Base-by-base conservation (phyloP, 2,888 invertebrate species). In the Nymphalis polychloros region DNA sequence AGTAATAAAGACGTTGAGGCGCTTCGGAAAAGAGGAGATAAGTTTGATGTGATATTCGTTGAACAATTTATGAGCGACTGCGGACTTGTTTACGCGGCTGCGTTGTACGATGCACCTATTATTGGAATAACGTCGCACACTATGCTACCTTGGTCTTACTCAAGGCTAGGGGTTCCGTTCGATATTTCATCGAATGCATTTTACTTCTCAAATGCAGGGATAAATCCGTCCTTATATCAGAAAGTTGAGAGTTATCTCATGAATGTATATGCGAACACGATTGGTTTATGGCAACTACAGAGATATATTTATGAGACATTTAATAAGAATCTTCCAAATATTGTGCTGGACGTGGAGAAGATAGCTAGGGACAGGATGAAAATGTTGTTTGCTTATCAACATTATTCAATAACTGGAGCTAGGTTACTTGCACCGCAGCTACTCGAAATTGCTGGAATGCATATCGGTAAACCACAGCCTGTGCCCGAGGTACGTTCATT, bases 391-490 rank as follows among this genome's bases (percentile, higher is more conserved):
- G 86, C 93, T 0, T 95, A 95, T 77, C 94, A 94, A 55, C 95
- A 95, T 77, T 94, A 91, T 70, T 93, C 94, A 0, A 76, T 94
- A 23, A 93, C 93, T 55, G 94, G 94, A 0, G 88, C 93, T 0
- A 85, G 93, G 2, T 90, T 94, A 0, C 72, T 87, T 27, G 79
- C 93, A 0, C 93, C 94, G 0, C 93, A 93, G 65, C 82, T 95
- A 0, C 84, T 95, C 47, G 95, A 94, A 82, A 92, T 94, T 46
- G 94, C 93, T 31, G 95, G 94, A 1, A 83, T 94, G 48, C 94
- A 94, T 75, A 80, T 88, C 16, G 76, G 74, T 16, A 74, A 78
- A 64, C 76, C 80, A 3, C 84, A 85, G 72, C 71, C 81, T 3
- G 75, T 88, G 63, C 78, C 84, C 16, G 69, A 82, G 75, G 88